Evolutionary conservation across 1,140 invertebrate species (phyloP).

Genomic region (Zaprionus davidi): DNA sequence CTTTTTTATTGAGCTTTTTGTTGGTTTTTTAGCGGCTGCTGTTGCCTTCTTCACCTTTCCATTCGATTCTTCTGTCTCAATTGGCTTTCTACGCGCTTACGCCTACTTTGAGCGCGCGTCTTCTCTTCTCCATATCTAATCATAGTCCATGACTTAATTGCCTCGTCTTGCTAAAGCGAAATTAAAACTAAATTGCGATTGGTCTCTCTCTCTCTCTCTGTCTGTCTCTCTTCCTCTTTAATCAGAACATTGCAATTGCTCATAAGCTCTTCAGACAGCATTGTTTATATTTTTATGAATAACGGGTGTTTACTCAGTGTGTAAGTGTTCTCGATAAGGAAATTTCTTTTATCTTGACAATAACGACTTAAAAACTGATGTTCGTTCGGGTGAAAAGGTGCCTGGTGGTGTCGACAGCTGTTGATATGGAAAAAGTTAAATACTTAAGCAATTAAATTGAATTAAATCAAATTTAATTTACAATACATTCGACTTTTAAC

Average conservation of each 20-base stretch:
- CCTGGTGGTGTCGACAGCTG: background rate
- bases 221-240: slow-evolving; percentile 36
- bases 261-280: slow-evolving; percentile 45
- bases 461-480: too few relatives aligned
- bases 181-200: background rate
- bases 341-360: slow-evolving; percentile 61
- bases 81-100: slow-evolving; percentile 50
- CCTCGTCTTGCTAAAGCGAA: slow-evolving; percentile 13
- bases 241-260: slow-evolving; percentile 28
- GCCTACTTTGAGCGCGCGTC: slow-evolving; percentile 15
- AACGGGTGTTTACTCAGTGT: slow-evolving; percentile 55
- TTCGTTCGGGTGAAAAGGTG: background rate
- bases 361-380: slow-evolving; percentile 25
- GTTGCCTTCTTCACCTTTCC: slow-evolving; percentile 15
- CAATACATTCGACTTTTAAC: background rate
- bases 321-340: slow-evolving; percentile 52
- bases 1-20: slow-evolving; percentile 10
- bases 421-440: background rate
- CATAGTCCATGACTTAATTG: slow-evolving; percentile 33
- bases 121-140: slow-evolving; percentile 24
- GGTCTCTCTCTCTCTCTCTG: background rate
- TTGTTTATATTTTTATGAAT: slow-evolving; percentile 72
- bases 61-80: slow-evolving; percentile 20
- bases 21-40: slow-evolving; percentile 9
- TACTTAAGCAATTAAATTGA: background rate